Evolutionary conservation across 1,140 invertebrate genomes (phyloP), one percentile per base, ranked within the genome.

Genomic region (Apocrypta bakeri): DNA sequence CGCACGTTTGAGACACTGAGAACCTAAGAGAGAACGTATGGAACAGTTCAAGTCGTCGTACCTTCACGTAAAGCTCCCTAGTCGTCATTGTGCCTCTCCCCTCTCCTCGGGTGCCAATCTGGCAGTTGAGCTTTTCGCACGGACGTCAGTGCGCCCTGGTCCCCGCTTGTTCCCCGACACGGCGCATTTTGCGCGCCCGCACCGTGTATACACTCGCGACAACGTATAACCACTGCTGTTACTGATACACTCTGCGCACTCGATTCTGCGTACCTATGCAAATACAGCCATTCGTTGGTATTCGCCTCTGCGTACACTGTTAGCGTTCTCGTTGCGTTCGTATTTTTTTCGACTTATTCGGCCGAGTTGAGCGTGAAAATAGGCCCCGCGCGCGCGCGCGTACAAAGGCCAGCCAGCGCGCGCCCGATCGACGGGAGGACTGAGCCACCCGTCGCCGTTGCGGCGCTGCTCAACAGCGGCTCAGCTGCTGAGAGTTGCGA

Each of bases 31-130:
- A 17, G 42, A 17, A 56, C 14, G 0, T 27, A 9, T 17, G 68
- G 68, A 71, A 25, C 31, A 71, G 68, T 71, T 71, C 68, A 71
- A 71, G 68, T 71, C 25, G 17, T 24, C 69, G 76, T 90, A 92
- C 91, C 91, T 91, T 91, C 71, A 90, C 89, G 87, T 92, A 92
- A 63, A 92, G 89, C 85, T 92, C 90, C 85, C 87, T 90, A 56
- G 90, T 91, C 83, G 90, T 92, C 91, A 91, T 91, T 81, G 14
- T 37, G 21, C 33, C 11, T 64, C 31, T 64, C 42, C 33, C 2
- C 0, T 56, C 48, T 66, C 27, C 24, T 4, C 8, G 63, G 63
- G 3, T 24, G n/a, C n/a, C 0, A 66, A 9, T 25, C 12, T 8
- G 6, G 25, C 27, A 37, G 9, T 37, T 27, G 78, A 31, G 42